Evolutionary conservation across 2,113 vertebrate species (phyloP), one percentile per base, ranked within the genome.

Genomic region (Sporophila hypoxantha): DNA sequence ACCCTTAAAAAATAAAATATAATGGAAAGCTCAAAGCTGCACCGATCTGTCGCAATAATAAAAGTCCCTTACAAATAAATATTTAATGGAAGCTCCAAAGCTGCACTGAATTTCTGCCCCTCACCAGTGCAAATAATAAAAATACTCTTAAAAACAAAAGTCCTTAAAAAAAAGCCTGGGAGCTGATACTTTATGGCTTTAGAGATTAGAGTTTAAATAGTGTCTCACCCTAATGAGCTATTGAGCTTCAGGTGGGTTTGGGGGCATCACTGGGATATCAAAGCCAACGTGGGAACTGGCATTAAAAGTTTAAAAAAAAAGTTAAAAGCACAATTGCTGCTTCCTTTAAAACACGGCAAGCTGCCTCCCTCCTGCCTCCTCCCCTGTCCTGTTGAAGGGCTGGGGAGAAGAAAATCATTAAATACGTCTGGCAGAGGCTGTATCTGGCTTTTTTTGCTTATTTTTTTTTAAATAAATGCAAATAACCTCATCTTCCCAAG

Each of bases 341-440:
- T 81, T 62, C 21, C n/a, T 79, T 64, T 47, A 36, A 56, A 68
- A 30, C 1, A 0, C n/a, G 12, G 23, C 52, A 46, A 62, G 12
- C n/a, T 39, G 5, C 12, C 2, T 57, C 44, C 13, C 29, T 66
- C 10, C 77, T 75, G 26, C 10, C 17, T 56, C 34, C 34, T 57
- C 36, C 29, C 11, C 36, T 56, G 61, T 37, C 39, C 23, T 2
- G 0, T 13, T 4, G 1, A 25, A 64, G 44, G 37, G 32, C 65
- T 36, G 15, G 10, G 12, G 14, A 34, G 30, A 27, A 27, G 36
- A 80, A 85, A 66, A 69, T 56, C 3, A 3, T 60, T 17, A 30
- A 78, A 59, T 56, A 20, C 0, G 0, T 71, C 29, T 1, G 6
- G 17, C 37, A 46, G 29, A 75, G 57, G 9, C 26, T 23, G 0